A percentile compares a stretch with the other conserved stretches of the same genome.
Evolutionary conservation across 2,113 vertebrate species (phyloP).

Genomic region (Larimichthys polyactis): DNA sequence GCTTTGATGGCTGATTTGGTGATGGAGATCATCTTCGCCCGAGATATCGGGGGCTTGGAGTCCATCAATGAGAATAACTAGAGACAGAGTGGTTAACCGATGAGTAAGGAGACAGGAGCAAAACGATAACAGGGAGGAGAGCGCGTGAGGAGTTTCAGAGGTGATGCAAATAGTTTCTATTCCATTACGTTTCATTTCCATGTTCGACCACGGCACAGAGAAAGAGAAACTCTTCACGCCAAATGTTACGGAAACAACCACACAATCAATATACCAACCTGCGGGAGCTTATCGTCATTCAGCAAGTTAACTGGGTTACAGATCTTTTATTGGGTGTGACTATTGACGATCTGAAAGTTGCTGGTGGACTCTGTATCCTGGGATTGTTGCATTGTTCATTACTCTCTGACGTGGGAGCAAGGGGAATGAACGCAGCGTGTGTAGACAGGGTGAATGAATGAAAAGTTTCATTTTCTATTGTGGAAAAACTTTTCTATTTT

Average conservation of each 20-base stretch:
- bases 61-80: constrained; percentile 99
- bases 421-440: neutral
- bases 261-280: neutral
- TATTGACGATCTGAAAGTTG: neutral
- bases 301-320: neutral
- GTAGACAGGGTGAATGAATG: neutral
- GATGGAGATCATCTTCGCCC: constrained; percentile 99
- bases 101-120: neutral
- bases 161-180: neutral
- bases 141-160: neutral
- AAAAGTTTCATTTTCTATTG: neutral
- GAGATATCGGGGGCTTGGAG: constrained; percentile 97
- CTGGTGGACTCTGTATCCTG: neutral
- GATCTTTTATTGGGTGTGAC: neutral
- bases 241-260: neutral
- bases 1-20: constrained; percentile 99
- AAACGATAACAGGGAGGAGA: neutral
- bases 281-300: neutral
- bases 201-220: neutral
- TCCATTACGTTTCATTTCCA: neutral
- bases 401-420: too few relatives aligned
- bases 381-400: neutral
- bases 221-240: neutral
- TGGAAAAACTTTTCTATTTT: neutral
- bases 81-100: constrained; percentile 30